Percentiles rank a stretch among this genome's conserved stretches.
Conservation (phyloP, 2,797 vertebrate genomes). For the Phrynocephalus guinanensis region DNA sequence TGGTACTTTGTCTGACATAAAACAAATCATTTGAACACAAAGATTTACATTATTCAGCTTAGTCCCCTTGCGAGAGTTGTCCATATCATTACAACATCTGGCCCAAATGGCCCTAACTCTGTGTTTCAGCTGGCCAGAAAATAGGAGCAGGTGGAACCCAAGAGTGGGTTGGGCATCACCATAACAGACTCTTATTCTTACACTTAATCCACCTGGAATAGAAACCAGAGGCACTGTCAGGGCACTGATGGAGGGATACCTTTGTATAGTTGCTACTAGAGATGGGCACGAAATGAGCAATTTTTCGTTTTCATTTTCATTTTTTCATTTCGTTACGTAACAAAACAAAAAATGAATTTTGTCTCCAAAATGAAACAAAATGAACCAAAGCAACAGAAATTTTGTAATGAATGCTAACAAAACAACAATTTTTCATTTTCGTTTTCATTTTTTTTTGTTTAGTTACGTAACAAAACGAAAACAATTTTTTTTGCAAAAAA, state of each 20-base stretch:
- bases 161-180: background rate
- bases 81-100: background rate
- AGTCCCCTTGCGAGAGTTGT: background rate
- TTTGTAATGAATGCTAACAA: too few species aligned
- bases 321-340: too few species aligned
- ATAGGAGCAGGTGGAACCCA: conserved; percentile 6
- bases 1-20: background rate
- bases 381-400: too few species aligned
- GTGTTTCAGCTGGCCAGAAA: conserved; percentile 12
- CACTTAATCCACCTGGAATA: background rate
- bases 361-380: too few species aligned
- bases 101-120: background rate
- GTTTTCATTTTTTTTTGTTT: too few species aligned
- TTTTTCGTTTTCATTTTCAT: too few species aligned
- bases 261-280: conserved; percentile 10
- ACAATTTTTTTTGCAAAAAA: too few species aligned
- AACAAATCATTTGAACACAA: conserved; percentile 28
- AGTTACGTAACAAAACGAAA: too few species aligned
- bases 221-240: background rate
- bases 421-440: too few species aligned
- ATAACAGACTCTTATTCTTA: background rate
- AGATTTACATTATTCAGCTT: conserved; percentile 39
- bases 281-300: too few species aligned
- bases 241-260: background rate
- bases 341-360: too few species aligned